These are phyloP conservation scores for Alligator sinensis DNA, from an alignment of 2,113 vertebrate species.

Conservation along the genomic window DNA sequence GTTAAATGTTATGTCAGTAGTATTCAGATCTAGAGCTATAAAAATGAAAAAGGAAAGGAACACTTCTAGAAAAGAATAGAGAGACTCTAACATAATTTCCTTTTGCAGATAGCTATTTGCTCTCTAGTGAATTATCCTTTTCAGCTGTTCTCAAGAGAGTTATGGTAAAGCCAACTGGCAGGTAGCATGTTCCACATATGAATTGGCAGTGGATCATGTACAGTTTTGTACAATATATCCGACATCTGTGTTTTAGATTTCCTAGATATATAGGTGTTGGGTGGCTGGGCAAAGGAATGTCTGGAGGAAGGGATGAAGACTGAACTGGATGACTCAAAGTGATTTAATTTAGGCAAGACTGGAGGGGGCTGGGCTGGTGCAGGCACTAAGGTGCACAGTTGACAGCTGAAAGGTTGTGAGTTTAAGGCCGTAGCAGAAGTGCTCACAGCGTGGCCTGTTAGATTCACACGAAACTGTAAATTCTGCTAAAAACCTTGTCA, in stretches of 20 bases:
- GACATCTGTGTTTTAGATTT: accelerated
- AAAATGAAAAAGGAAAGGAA: background rate
- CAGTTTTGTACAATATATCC: accelerated
- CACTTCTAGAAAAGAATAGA: background rate
- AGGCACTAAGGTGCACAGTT: too few species aligned
- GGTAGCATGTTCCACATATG: background rate
- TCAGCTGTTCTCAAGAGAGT: background rate
- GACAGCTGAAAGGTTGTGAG: too few species aligned
- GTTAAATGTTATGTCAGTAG: background rate
- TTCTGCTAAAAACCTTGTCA: too few species aligned
- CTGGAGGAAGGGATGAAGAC: background rate
- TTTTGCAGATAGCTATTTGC: background rate
- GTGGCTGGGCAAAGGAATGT: background rate
- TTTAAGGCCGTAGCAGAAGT: too few species aligned
- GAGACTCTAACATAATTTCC: background rate
- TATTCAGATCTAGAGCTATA: background rate
- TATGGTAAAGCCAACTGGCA: background rate
- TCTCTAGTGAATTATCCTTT: background rate
- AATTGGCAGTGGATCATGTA: accelerated
- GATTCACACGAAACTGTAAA: too few species aligned
- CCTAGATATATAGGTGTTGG: background rate
- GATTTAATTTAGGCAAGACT: background rate
- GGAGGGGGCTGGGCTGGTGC: background rate
- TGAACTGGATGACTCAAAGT: background rate
- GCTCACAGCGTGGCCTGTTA: too few species aligned